A percentile compares a stretch with the other conserved stretches of the same genome.
Conservation (phyloP, 2,888 invertebrate species). For the Andrena minutula region DNA sequence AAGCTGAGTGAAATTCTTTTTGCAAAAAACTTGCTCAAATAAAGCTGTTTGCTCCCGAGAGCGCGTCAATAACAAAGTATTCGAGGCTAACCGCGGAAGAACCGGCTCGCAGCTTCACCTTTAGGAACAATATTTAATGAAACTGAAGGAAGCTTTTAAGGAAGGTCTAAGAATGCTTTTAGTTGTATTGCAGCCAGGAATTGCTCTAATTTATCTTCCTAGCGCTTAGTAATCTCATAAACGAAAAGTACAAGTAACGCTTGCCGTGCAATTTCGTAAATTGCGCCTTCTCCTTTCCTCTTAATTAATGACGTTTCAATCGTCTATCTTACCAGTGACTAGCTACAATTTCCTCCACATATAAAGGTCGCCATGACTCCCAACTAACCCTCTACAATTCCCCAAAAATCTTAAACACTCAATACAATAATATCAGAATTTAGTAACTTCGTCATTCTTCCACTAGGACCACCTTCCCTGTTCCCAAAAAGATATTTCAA, state of each 20-base stretch:
- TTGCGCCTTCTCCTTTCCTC: constrained; percentile 17
- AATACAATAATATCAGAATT: no score
- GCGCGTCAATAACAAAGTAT: constrained; percentile 29
- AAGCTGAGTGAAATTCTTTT: constrained; percentile 3
- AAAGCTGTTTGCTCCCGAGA: not conserved
- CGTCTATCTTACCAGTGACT: not conserved
- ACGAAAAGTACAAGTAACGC: constrained; percentile 41
- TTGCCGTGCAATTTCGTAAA: constrained; percentile 49
- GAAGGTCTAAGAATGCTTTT: constrained; percentile 47
- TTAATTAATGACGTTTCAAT: constrained; percentile 49
- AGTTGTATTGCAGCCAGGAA: constrained; percentile 50
- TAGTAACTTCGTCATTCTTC: no score
- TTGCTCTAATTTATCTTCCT: constrained; percentile 51
- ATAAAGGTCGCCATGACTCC: no score
- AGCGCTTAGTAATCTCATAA: constrained; percentile 39
- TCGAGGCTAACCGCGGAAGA: constrained; percentile 7
- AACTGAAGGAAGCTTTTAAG: constrained; percentile 52
- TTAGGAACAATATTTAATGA: constrained; percentile 46
- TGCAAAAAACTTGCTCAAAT: not conserved
- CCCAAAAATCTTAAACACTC: no score
- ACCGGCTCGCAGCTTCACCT: constrained; percentile 1
- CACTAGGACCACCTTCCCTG: no score
- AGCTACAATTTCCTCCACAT: not conserved
- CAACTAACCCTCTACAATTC: no score
- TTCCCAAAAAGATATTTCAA: no score